Percentiles rank a stretch among this genome's conserved stretches.
phyloP scores from a whole-genome alignment of 2,797 vertebrate genomes.

The Nyctalus aviator region DNA sequence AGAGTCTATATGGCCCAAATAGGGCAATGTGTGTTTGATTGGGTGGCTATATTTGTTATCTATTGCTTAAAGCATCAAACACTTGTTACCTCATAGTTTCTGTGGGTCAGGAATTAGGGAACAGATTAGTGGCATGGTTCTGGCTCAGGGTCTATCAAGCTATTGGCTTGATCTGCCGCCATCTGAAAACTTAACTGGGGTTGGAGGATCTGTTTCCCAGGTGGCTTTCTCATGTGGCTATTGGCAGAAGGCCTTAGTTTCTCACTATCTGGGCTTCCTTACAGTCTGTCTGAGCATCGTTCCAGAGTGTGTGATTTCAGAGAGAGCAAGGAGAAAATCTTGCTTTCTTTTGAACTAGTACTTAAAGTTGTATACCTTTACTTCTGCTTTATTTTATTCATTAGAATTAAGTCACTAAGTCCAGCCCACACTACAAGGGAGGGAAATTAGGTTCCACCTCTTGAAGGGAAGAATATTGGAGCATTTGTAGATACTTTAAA shows the following conservation, averaged over 20 bases:
- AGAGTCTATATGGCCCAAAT: neutral
- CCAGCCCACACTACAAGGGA: neutral
- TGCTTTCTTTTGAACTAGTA: neutral
- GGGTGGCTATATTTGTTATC: neutral
- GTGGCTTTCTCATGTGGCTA: neutral
- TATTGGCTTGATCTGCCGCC: neutral
- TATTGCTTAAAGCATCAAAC: slow-evolving; percentile 10
- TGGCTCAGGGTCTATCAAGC: neutral
- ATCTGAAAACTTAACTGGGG: neutral
- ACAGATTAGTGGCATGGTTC: neutral
- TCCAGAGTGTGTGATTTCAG: neutral
- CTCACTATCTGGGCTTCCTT: neutral
- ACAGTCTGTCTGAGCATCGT: neutral
- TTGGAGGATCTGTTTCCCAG: neutral
- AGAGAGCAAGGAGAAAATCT: neutral
- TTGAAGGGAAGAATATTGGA: neutral
- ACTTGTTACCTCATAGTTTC: neutral
- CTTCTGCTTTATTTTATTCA: slow-evolving; percentile 16
- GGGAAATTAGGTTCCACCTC: neutral
- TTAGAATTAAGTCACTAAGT: neutral
- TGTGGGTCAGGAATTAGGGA: neutral
- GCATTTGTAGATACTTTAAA: neutral
- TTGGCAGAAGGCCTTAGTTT: neutral
- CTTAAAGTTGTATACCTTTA: slow-evolving; percentile 7
- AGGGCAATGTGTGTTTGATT: neutral